A percentile compares a stretch with the other conserved stretches of the same genome.
phyloP scores from a whole-genome alignment of 2,113 vertebrate species.

The Heterochromis multidens region DNA sequence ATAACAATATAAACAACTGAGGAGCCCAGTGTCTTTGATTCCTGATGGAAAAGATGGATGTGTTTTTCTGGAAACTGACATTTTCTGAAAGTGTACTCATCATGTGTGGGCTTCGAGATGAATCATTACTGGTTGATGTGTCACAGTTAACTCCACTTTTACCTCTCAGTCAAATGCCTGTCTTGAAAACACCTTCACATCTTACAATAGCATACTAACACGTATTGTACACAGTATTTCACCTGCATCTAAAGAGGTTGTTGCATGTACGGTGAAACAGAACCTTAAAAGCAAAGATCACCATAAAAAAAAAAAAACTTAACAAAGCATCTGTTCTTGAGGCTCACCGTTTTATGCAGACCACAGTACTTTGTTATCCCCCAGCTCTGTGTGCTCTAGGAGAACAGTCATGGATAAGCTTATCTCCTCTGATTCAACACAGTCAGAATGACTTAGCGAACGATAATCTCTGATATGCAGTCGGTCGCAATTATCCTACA shows the following conservation, averaged over 20 bases:
- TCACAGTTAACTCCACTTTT: not conserved
- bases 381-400: not conserved
- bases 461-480: not conserved
- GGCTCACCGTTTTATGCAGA: not conserved
- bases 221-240: not conserved
- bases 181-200: not conserved
- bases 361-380: not conserved
- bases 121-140: not conserved
- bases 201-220: not conserved
- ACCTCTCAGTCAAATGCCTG: not conserved
- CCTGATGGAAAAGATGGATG: not conserved
- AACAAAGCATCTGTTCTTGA: not conserved
- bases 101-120: not conserved
- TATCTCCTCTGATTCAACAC: slow-evolving; percentile 1
- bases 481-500: not conserved
- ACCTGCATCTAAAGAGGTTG: not conserved
- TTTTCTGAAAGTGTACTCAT: not conserved
- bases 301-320: not conserved
- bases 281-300: not conserved
- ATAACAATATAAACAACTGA: not conserved
- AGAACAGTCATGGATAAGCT: not conserved
- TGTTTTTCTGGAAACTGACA: not conserved
- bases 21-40: not conserved
- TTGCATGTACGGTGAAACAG: not conserved
- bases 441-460: not conserved